Percentiles rank a stretch among this genome's conserved stretches.
These are phyloP conservation scores for Sebastes kiyomatsui DNA, from an alignment of 2,797 vertebrate species.

Conservation along the genomic window DNA sequence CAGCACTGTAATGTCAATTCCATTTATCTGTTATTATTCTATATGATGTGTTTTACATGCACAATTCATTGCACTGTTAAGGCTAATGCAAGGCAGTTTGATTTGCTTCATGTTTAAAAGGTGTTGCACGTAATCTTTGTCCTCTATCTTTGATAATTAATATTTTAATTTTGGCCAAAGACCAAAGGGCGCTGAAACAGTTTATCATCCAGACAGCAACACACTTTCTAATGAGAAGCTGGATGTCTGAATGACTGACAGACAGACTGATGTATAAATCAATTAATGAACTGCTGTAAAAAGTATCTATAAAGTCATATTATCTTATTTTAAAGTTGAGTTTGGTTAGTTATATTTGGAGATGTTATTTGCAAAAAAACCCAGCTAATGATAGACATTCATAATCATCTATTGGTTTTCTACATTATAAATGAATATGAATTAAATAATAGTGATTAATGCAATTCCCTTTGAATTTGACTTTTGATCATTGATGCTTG, in stretches of 20 bases:
- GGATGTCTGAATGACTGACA: neutral
- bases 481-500: slow-evolving; percentile 70
- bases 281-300: neutral
- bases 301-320: neutral
- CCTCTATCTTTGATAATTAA: neutral
- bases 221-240: neutral
- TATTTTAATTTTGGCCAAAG: neutral
- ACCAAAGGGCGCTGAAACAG: neutral
- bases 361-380: neutral
- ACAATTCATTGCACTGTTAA: neutral
- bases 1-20: neutral
- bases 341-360: neutral
- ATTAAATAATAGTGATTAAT: slow-evolving; percentile 83
- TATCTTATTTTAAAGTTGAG: neutral
- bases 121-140: neutral
- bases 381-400: slow-evolving; percentile 62
- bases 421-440: slow-evolving; percentile 76
- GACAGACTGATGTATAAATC: neutral
- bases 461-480: slow-evolving; percentile 76
- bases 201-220: neutral
- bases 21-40: too few species aligned
- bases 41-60: neutral
- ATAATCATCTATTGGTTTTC: slow-evolving; percentile 60
- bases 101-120: neutral
- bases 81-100: neutral